Conservation (phyloP, 2,888 invertebrate species). For the Nysson spinosus region DNA sequence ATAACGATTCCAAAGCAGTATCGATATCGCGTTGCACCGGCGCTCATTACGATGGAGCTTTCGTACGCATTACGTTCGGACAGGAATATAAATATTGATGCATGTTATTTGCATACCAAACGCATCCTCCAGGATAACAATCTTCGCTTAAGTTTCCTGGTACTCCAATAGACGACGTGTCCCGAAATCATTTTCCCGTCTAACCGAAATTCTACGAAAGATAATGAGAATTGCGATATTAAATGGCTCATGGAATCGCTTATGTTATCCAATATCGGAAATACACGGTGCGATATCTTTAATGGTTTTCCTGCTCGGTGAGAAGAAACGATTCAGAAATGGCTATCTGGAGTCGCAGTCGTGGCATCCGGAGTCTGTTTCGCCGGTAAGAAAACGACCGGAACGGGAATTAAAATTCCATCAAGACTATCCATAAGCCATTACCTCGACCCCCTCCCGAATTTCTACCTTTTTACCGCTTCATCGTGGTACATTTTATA, state of each 20-base stretch:
- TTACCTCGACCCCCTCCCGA: not conserved
- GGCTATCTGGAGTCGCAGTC: too few relatives aligned
- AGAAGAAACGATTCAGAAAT: too few relatives aligned
- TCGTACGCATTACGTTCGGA: not conserved
- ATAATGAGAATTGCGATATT: too few relatives aligned
- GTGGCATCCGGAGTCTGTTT: too few relatives aligned
- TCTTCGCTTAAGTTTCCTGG: conserved; percentile 18
- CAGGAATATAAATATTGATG: conserved; percentile 48
- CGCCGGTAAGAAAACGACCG: not conserved
- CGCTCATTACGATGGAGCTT: not conserved
- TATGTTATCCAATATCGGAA: too few relatives aligned
- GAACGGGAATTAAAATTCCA: conserved; percentile 28
- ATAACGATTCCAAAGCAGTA: not conserved
- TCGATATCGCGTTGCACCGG: not conserved
- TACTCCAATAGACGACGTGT: not conserved
- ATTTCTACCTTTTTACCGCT: not conserved
- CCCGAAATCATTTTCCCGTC: too few relatives aligned
- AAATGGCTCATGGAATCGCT: too few relatives aligned
- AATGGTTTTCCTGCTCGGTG: too few relatives aligned
- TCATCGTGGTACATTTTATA: not conserved
- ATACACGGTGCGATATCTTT: too few relatives aligned
- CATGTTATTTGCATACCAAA: conserved; percentile 48
- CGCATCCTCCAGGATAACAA: conserved; percentile 15
- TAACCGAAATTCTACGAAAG: too few relatives aligned
- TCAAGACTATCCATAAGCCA: conserved; percentile 9